These are phyloP conservation scores for Urocyon cinereoargenteus DNA, from an alignment of 2,797 vertebrate species.

Conservation along the genomic window DNA sequence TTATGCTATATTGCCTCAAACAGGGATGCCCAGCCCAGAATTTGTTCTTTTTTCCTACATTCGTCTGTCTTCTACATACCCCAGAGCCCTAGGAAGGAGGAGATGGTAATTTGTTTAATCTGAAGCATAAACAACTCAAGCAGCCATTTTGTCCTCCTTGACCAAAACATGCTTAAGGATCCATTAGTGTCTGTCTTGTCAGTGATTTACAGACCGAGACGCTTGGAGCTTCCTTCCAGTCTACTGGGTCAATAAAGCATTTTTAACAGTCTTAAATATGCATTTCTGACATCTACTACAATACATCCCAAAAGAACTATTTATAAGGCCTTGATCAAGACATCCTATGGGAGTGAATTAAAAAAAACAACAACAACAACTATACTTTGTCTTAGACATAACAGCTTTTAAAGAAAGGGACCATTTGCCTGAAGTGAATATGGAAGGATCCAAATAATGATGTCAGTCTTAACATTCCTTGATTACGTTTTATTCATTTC, in stretches of 20 bases:
- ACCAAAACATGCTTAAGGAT: constrained; percentile 77
- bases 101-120: constrained; percentile 63
- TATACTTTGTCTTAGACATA: constrained; percentile 19
- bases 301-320: constrained; percentile 67
- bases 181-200: constrained; percentile 75
- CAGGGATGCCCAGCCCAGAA: background rate
- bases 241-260: constrained; percentile 78
- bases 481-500: background rate
- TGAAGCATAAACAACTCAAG: constrained; percentile 74
- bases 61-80: background rate
- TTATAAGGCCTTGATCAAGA: constrained; percentile 60
- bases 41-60: background rate
- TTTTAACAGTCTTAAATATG: constrained; percentile 81
- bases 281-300: constrained; percentile 70
- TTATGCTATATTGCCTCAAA: background rate
- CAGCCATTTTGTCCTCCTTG: constrained; percentile 64
- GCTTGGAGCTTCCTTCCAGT: constrained; percentile 71
- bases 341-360: constrained; percentile 47
- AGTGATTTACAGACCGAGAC: constrained; percentile 76
- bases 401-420: constrained; percentile 61
- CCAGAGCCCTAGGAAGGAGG: background rate
- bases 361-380: background rate
- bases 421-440: background rate
- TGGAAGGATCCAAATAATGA: background rate
- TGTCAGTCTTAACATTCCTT: constrained; percentile 2